Percentiles rank a stretch among this genome's conserved stretches.
These are phyloP conservation scores for Ameiurus melas DNA, from an alignment of 2,113 vertebrate genomes.

Conservation along the genomic window DNA sequence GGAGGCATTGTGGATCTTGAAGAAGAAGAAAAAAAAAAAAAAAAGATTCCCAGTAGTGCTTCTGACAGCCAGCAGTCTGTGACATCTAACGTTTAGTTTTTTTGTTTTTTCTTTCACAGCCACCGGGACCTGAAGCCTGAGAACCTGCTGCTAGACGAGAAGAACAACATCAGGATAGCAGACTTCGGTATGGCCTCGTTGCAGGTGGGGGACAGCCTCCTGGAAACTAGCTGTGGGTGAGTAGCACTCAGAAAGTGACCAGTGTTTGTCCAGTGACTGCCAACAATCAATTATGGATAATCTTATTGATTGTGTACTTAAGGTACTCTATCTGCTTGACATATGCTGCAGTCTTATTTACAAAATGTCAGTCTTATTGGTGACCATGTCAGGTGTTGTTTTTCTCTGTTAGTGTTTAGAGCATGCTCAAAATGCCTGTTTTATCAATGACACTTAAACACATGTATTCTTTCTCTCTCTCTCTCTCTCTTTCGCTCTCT, in stretches of 20 bases:
- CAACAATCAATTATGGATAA: slow-evolving; percentile 17
- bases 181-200: slow-evolving; percentile 58
- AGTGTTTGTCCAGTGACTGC: slow-evolving; percentile 11
- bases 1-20: not conserved
- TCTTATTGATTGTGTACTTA: slow-evolving; percentile 20
- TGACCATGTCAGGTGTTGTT: not conserved
- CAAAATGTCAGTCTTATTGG: slow-evolving; percentile 9
- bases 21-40: not conserved
- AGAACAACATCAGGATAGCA: slow-evolving; percentile 58
- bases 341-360: slow-evolving; percentile 5
- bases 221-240: slow-evolving; percentile 59
- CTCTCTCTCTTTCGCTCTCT: not conserved
- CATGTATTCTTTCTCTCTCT: slow-evolving; percentile 11
- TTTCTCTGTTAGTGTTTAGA: not conserved
- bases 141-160: slow-evolving; percentile 56
- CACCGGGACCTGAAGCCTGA: slow-evolving; percentile 57
- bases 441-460: not conserved
- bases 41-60: not conserved
- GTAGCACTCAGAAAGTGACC: slow-evolving; percentile 30
- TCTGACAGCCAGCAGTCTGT: not conserved
- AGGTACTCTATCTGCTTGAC: slow-evolving; percentile 14
- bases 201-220: slow-evolving; percentile 57
- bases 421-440: not conserved
- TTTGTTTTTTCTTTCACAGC: slow-evolving; percentile 10
- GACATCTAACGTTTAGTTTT: not conserved